Evolutionary conservation across 1,140 invertebrate genomes (phyloP).

Genomic region (Pygmarrhopalites habei): DNA sequence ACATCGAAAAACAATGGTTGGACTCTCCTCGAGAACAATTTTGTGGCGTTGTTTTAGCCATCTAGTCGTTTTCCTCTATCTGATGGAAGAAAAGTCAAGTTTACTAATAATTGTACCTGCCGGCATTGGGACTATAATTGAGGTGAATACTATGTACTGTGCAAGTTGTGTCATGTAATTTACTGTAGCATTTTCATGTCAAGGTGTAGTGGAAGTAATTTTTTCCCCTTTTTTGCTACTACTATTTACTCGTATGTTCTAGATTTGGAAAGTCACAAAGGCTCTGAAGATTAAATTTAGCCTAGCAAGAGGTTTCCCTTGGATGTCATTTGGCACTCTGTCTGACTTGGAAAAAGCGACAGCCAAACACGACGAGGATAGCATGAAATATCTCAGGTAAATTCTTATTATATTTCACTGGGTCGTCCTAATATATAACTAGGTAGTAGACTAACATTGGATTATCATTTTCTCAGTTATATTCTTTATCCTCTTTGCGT

Average conservation of each 20-base stretch:
- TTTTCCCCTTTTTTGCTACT: no score
- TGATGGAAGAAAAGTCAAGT: slow-evolving; percentile 87
- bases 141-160: slow-evolving; percentile 56
- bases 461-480: slow-evolving; percentile 57
- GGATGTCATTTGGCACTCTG: slow-evolving; percentile 43
- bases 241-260: no score
- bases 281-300: slow-evolving; percentile 63
- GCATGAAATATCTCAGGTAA: slow-evolving; percentile 85
- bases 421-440: no score
- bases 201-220: no score
- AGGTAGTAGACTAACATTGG: no score
- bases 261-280: slow-evolving; percentile 93
- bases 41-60: slow-evolving; percentile 87
- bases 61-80: slow-evolving; percentile 84
- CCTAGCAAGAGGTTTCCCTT: slow-evolving; percentile 20
- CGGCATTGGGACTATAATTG: slow-evolving; percentile 77
- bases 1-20: slow-evolving; percentile 71
- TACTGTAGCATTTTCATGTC: neutral
- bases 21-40: slow-evolving; percentile 78
- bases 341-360: slow-evolving; percentile 67
- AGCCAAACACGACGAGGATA: slow-evolving; percentile 76
- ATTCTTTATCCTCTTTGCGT: slow-evolving; percentile 84
- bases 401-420: no score
- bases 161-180: neutral
- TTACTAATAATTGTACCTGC: slow-evolving; percentile 80